Evolutionary conservation across 1,140 invertebrate species (phyloP).

Genomic region (Lasioglossum albipes): DNA sequence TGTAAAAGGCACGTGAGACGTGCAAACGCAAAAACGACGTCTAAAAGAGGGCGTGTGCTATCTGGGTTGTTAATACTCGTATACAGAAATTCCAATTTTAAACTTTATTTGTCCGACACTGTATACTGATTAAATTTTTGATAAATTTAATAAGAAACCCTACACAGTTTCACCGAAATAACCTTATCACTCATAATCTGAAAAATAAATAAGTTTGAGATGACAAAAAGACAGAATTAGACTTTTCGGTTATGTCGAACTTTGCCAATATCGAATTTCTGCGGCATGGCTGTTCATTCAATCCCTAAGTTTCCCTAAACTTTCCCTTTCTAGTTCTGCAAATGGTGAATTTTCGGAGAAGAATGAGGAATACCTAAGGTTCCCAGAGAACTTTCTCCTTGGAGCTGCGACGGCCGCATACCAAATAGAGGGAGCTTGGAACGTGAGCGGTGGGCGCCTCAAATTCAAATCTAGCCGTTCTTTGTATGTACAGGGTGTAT

Average conservation of each 20-base stretch:
- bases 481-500: no score
- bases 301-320: neutral
- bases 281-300: neutral
- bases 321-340: constrained; percentile 18
- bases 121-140: no score
- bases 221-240: neutral
- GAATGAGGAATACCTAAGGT: constrained; percentile 14
- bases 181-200: no score
- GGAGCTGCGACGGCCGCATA: constrained; percentile 82
- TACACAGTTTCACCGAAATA: no score
- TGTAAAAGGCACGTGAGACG: no score
- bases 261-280: neutral
- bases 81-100: no score
- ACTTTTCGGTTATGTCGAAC: neutral
- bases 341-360: neutral
- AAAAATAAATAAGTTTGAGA: neutral
- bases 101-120: no score
- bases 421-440: constrained; percentile 88
- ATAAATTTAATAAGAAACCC: no score
- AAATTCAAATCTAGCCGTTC: constrained; percentile 24
- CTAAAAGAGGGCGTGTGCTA: no score
- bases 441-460: constrained; percentile 80
- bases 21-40: no score
- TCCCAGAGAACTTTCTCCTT: constrained; percentile 80
- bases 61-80: no score